A percentile compares a stretch with the other conserved stretches of the same genome.
phyloP scores from a whole-genome alignment of 2,888 invertebrate genomes.

The Lasioglossum figueresi region DNA sequence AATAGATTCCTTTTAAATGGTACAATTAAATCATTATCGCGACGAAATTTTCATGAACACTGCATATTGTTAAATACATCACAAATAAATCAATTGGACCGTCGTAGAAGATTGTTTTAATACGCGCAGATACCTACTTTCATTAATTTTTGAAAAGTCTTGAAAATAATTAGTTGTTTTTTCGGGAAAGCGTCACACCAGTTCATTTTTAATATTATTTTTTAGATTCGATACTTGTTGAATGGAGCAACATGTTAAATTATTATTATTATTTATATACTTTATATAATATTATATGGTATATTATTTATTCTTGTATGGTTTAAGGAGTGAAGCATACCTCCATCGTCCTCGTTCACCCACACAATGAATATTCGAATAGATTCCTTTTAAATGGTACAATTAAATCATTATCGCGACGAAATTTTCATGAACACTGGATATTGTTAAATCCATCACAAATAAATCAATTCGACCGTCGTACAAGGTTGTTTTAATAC shows the following conservation, averaged over 20 bases:
- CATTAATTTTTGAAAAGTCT: neutral
- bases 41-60: neutral
- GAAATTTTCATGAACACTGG: neutral
- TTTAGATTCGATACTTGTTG: neutral
- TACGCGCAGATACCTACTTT: neutral
- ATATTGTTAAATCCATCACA: neutral
- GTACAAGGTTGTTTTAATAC: neutral
- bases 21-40: neutral
- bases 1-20: constrained; percentile 1
- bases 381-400: neutral
- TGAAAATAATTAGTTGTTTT: neutral
- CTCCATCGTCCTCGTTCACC: constrained; percentile 29
- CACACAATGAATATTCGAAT: constrained; percentile 36
- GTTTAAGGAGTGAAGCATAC: too few species aligned
- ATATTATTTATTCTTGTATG: too few species aligned
- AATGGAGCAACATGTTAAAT: too few species aligned
- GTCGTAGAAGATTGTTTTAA: neutral
- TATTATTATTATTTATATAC: too few species aligned
- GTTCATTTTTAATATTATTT: neutral
- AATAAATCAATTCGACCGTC: neutral
- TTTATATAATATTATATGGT: too few species aligned
- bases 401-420: neutral
- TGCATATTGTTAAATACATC: neutral
- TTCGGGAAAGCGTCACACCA: neutral
- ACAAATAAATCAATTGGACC: neutral